Base-by-base conservation (phyloP, 2,797 vertebrate genomes). In the Chiloscyllium punctatum region DNA sequence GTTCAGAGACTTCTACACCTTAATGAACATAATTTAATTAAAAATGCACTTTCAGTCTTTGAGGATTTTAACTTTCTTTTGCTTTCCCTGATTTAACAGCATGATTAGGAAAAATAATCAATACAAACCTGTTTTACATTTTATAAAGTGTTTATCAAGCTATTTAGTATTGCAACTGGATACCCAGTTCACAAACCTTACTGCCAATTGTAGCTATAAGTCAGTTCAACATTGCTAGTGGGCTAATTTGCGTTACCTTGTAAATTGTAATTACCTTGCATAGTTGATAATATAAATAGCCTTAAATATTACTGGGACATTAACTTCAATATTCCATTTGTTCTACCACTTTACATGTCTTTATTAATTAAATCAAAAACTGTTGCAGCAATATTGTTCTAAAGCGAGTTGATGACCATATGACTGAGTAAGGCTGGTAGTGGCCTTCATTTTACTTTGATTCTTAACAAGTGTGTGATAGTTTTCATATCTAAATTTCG, bases 1-100 rank as follows among this genome's bases (percentile, higher is more conserved):
- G 71, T 95, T 74, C 42, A 74, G 68, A 53, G 94, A 94, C 51
- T 94, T 94, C 42, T 51, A 30, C 18, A 69, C 94, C 94, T 48
- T 95, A 95, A 95, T 33, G 68, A 95, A 77, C 48, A 95, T 95
- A 95, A 95, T 95, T 95, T 33, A 95, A 95, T 95, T 95, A 74
- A 95, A 77, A 53, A 74, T 57, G 94, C 69, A 95, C 71, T 95
- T 27, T 51, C 94, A 77, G 71, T 71, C 94, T 95, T 72, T 51
- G 48, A 95, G 48, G 25, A 77, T 53, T 53, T 95, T 77, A 95
- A 95, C 30, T 51, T 77, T 4, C 74, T 95, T 95, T 77, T 71
- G 18, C 94, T 77, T 77, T n/a, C 94, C 69, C 48, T 74, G 94
- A 95, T 95, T 95, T 95, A 74, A 95, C 94, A 77, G 13, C 27